Conservation (phyloP, 1,140 invertebrate genomes). For the Streblospio benedicti region DNA sequence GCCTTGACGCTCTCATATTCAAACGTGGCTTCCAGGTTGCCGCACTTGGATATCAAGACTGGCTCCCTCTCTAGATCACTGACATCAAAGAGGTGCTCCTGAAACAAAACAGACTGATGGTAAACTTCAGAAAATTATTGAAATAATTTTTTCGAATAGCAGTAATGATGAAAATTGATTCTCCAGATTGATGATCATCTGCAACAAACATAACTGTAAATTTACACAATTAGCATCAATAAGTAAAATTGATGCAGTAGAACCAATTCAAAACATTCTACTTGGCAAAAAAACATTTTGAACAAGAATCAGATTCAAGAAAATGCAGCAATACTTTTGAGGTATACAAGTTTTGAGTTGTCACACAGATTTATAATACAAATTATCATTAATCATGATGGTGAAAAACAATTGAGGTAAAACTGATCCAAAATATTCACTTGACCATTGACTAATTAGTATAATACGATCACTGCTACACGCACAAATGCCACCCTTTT, state of each 20-base stretch:
- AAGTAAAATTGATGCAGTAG: background rate
- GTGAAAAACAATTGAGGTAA: too few species aligned
- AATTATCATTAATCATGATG: too few species aligned
- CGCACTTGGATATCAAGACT: constrained; percentile 54
- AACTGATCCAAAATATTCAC: too few species aligned
- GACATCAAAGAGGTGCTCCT: constrained; percentile 48
- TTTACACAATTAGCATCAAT: background rate
- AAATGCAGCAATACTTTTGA: too few species aligned
- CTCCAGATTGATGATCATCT: too few species aligned
- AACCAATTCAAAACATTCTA: background rate
- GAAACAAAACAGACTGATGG: background rate
- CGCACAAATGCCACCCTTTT: background rate
- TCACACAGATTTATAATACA: too few species aligned
- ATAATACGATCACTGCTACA: too few species aligned
- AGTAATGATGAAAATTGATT: background rate
- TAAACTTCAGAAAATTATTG: background rate
- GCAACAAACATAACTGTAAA: background rate
- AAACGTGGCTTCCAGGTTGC: constrained; percentile 74
- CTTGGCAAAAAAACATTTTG: background rate
- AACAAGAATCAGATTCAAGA: too few species aligned
- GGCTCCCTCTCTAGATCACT: constrained; percentile 47
- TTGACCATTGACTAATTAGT: too few species aligned
- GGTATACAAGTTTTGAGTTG: too few species aligned
- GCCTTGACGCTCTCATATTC: constrained; percentile 77
- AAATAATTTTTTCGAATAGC: background rate